Evolutionary conservation across 2,888 invertebrate species (phyloP), one percentile per base, ranked within the genome.

Genomic region (Euplexia lucipara): DNA sequence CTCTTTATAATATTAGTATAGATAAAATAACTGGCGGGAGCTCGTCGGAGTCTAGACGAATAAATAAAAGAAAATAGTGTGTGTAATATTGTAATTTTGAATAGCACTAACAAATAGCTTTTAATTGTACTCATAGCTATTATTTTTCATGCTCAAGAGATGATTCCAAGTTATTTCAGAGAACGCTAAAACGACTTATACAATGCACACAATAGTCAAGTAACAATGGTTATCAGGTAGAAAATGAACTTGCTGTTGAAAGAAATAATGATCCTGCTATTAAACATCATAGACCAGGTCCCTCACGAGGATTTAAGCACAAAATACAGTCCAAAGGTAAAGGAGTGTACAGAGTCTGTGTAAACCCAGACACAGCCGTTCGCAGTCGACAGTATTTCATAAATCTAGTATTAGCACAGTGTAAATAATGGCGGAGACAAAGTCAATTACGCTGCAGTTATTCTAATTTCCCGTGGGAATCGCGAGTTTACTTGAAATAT

Each of bases 401-500:
- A 70, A 81, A 75, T 78, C 67, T 54, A 66, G 54, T 75, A 72
- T 75, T 79, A 81, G 61, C 70, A 56, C 61, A 39, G 66, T 22
- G 68, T 73, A 79, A 81, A 81, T 76, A 79, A 79, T 76, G 70
- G 60, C 34, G 37, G 61, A 63, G 82, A 76, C 75, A 78, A 60
- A 81, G 73, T 64, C 79, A 81, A 79, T 81, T 79, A 79, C 35
- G 72, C 37, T 79, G 73, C 79, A 79, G 79, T 81, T 79, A 79
- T 79, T 73, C 53, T 81, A 73, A 79, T 79, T 79, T 81, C 82
- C 76, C 82, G 44, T 7, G 64, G 70, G 79, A 47, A 22, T 35
- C 47, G 41, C 18, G 67, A 78, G 68, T 73, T 78, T 81, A 64
- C 70, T 70, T 68, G 60, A 75, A 75, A 68, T 75, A 81, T 79